phyloP scores from a whole-genome alignment of 2,797 vertebrate genomes.

The Mionectes olivaceus region DNA sequence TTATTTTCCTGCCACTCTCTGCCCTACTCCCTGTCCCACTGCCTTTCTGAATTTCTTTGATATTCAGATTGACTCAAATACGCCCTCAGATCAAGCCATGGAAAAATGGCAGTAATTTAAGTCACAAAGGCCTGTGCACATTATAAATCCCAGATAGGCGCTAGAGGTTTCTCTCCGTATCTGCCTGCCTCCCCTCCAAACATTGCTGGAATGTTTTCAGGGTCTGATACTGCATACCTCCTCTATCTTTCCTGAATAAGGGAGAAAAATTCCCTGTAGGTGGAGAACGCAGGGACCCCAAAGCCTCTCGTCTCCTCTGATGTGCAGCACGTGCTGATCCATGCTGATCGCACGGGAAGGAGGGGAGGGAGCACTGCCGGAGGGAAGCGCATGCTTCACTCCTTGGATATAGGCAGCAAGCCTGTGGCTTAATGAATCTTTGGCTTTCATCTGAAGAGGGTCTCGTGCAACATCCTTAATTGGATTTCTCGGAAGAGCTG shows the following conservation, averaged over 20 bases:
- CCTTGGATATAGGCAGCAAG: not conserved
- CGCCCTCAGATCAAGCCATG: not conserved
- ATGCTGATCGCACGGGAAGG: fast-evolving
- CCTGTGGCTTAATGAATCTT: not conserved
- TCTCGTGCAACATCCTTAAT: not conserved
- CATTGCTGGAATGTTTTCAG: not conserved
- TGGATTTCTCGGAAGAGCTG: not conserved
- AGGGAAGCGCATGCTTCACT: fast-evolving
- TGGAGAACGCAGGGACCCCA: not conserved
- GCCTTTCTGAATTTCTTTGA: conserved; percentile 40
- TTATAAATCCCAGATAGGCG: not conserved
- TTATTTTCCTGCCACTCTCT: not conserved
- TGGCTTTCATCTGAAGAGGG: not conserved
- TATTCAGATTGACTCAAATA: conserved; percentile 45
- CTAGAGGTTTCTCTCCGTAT: not conserved
- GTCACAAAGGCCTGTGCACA: not conserved
- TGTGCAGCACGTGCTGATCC: not conserved
- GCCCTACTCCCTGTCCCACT: not conserved
- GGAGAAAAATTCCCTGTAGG: not conserved
- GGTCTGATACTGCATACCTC: not conserved
- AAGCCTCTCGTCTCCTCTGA: conserved; percentile 10
- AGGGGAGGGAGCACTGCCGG: not conserved
- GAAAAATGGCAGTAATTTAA: conserved; percentile 7
- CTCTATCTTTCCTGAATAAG: not conserved
- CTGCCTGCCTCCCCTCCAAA: not conserved